Percentiles rank a stretch among this genome's conserved stretches.
These are phyloP conservation scores for Epizoanthus stellaris DNA, from an alignment of 92 coral and sea anemone genomes.

Conservation along the genomic window DNA sequence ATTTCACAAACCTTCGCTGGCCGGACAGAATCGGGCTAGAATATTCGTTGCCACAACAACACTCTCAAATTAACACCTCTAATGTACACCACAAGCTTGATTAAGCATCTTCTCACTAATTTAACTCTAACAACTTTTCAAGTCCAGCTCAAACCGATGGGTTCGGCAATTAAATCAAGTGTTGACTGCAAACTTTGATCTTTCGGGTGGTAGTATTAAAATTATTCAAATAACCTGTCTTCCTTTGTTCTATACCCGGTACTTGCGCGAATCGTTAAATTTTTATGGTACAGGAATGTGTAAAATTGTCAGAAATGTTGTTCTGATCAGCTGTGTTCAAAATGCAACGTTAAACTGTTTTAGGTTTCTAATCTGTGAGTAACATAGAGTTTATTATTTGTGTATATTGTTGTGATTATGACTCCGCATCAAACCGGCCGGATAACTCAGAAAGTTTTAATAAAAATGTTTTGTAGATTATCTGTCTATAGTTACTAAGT, in stretches of 20 bases:
- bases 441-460: too few species aligned
- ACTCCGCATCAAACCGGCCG: neutral
- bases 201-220: conserved; percentile 57
- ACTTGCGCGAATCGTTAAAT: conserved; percentile 18
- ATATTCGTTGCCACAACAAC: neutral
- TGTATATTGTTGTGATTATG: too few species aligned
- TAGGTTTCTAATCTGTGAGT: neutral
- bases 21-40: conserved; percentile 1
- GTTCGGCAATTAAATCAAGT: neutral
- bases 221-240: conserved; percentile 37
- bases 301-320: conserved; percentile 24
- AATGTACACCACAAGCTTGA: neutral
- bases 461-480: too few species aligned
- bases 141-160: neutral
- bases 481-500: too few species aligned
- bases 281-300: conserved; percentile 9
- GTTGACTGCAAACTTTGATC: conserved; percentile 36
- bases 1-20: neutral
- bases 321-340: conserved; percentile 3
- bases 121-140: neutral
- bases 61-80: neutral
- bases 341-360: neutral
- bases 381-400: neutral
- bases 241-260: conserved; percentile 44
- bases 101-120: too few species aligned